Conservation (phyloP, 2,113 vertebrate genomes). For the Mystacornis crossleyi region DNA sequence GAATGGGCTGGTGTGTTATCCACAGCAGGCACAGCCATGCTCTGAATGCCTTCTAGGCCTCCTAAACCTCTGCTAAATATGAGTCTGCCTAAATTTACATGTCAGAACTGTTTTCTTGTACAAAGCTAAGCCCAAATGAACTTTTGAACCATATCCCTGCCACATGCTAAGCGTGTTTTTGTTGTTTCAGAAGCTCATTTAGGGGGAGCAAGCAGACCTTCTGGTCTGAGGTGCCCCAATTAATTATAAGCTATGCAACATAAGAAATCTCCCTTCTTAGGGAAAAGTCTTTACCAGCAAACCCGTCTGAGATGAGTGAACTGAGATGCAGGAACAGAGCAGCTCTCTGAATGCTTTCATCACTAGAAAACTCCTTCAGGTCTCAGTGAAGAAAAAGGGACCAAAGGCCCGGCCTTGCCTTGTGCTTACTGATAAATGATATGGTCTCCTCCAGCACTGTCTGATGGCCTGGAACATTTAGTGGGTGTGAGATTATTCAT, state of each 20-base stretch:
- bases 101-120: not conserved
- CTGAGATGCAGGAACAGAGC: not conserved
- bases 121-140: not conserved
- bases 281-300: not conserved
- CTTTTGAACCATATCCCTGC: not conserved
- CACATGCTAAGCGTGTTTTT: not conserved
- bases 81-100: not conserved
- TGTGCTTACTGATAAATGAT: not conserved
- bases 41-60: not conserved
- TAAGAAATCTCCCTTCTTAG: constrained; percentile 8
- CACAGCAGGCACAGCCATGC: not conserved
- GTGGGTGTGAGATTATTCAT: not conserved
- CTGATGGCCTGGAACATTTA: not conserved
- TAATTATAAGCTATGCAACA: not conserved
- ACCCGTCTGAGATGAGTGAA: not conserved
- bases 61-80: not conserved
- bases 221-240: constrained; percentile 4
- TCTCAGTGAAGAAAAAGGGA: not conserved
- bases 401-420: not conserved
- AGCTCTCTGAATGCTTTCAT: not conserved
- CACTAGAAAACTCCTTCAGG: not conserved
- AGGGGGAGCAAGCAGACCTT: not conserved
- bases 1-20: not conserved
- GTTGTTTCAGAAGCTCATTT: not conserved
- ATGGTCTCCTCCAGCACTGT: rapidly evolving